Evolutionary conservation across 2,113 vertebrate species (phyloP).

Genomic region (Nymphicus hollandicus): DNA sequence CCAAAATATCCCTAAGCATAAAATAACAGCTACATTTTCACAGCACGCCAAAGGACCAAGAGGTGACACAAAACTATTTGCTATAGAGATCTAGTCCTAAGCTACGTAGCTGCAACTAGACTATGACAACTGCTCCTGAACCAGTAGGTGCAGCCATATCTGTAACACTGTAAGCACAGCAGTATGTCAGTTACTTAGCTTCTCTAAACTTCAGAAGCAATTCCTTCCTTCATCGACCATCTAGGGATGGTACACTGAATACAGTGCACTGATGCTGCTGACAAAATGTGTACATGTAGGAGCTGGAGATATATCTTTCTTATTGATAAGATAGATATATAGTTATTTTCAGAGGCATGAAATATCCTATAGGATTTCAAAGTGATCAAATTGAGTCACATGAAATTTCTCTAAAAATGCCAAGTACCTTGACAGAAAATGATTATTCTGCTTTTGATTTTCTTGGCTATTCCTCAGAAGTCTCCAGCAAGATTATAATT

Average conservation of each 20-base stretch:
- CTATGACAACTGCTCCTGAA: background rate
- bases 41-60: background rate
- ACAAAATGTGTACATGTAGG: fast-evolving
- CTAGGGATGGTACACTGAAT: background rate
- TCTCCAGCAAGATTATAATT: background rate
- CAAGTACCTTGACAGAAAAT: background rate
- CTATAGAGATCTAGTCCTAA: background rate
- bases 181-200: background rate
- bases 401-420: background rate
- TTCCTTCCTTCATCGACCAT: background rate
- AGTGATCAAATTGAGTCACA: background rate
- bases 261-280: background rate
- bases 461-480: background rate
- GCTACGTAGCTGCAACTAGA: background rate
- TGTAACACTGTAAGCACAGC: background rate
- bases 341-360: background rate
- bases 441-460: background rate
- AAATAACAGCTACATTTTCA: background rate
- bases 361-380: background rate
- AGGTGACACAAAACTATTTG: background rate
- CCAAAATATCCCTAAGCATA: background rate
- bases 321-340: background rate
- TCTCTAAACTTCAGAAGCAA: background rate
- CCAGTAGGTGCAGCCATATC: background rate
- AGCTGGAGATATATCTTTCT: background rate